Conservation (phyloP, 2,113 vertebrate species). For the Oreotrochilus melanogaster region DNA sequence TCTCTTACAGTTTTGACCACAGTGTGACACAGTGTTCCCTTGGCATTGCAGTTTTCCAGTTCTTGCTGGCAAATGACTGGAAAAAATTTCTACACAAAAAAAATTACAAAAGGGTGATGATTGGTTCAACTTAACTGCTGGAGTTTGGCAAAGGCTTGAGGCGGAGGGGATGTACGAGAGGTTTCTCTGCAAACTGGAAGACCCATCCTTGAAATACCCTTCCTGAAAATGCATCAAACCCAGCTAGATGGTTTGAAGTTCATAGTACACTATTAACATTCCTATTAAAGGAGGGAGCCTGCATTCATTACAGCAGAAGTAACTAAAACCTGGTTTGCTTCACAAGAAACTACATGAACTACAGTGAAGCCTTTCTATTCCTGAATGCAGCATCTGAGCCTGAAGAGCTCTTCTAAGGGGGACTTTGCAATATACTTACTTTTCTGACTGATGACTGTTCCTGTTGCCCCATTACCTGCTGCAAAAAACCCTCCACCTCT, state of each 20-base stretch:
- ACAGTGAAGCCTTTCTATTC: background rate
- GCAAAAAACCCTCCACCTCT: fast-evolving
- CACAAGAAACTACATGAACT: background rate
- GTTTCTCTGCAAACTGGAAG: background rate
- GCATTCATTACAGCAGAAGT: background rate
- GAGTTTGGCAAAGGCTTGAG: background rate
- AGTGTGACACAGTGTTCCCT: background rate
- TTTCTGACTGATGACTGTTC: background rate
- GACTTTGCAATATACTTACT: background rate
- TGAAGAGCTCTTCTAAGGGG: background rate
- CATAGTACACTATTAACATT: background rate
- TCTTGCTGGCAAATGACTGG: background rate
- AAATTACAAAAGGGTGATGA: background rate
- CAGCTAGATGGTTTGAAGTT: background rate
- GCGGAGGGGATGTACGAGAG: background rate
- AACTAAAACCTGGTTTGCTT: background rate
- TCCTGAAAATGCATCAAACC: background rate
- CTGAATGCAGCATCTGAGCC: background rate
- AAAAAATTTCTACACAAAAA: background rate
- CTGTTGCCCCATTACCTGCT: background rate
- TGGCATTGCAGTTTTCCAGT: background rate
- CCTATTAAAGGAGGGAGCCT: background rate
- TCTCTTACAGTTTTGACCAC: background rate
- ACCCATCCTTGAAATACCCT: background rate
- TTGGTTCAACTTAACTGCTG: background rate